Percentiles rank a stretch among this genome's conserved stretches.
Conservation (phyloP, 2,888 invertebrate genomes). For the Calephelis perditalis region DNA sequence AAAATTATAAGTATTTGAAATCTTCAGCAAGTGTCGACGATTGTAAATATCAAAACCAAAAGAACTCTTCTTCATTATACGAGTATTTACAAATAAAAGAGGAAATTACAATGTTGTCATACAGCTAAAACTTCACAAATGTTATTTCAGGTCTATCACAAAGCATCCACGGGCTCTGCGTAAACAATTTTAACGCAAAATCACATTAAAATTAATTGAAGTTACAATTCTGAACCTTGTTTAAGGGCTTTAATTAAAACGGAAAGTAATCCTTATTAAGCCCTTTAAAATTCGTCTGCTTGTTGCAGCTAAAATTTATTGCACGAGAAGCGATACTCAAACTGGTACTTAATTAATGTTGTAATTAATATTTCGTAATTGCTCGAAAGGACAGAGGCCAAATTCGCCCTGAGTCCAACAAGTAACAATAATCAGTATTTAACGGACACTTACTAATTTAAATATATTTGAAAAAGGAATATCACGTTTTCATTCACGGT, state of each 20-base stretch:
- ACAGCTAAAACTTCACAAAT: not conserved
- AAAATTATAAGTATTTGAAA: too few relatives aligned
- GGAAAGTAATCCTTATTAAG: not conserved
- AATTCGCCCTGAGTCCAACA: too few relatives aligned
- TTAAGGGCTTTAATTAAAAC: constrained; percentile 3
- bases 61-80: too few relatives aligned
- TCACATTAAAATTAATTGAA: not conserved
- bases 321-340: not conserved
- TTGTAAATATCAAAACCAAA: too few relatives aligned
- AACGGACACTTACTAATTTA: too few relatives aligned
- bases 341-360: not conserved
- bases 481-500: too few relatives aligned
- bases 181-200: constrained; percentile 2
- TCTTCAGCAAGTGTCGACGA: too few relatives aligned
- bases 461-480: too few relatives aligned
- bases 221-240: not conserved
- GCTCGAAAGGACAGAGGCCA: not conserved
- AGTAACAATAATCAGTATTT: too few relatives aligned
- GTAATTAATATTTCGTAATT: not conserved
- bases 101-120: too few relatives aligned
- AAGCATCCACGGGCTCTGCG: not conserved
- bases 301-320: constrained; percentile 10
- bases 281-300: constrained; percentile 7
- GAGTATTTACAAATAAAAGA: too few relatives aligned
- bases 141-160: not conserved